These are phyloP conservation scores for Neosilurus mollespiculum DNA, from an alignment of 2,797 vertebrate genomes.

Conservation along the genomic window DNA sequence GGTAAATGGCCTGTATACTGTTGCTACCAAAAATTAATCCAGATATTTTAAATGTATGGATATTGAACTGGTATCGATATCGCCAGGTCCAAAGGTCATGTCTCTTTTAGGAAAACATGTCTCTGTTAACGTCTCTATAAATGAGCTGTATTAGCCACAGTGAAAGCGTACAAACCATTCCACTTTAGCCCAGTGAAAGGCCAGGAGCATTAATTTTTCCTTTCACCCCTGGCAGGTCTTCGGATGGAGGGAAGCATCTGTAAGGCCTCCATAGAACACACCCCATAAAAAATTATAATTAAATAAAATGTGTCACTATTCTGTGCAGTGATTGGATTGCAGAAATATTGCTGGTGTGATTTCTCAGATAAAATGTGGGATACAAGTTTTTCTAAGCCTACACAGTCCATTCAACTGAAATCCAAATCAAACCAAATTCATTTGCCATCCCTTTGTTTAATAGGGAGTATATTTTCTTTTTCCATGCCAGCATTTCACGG, in stretches of 20 bases:
- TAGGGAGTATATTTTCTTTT: neutral
- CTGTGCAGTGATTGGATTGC: neutral
- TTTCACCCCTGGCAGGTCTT: neutral
- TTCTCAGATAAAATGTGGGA: neutral
- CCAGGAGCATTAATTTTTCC: neutral
- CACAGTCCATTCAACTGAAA: neutral
- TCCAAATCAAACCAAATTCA: neutral
- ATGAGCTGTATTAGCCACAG: slow-evolving; percentile 24
- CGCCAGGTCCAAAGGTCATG: too few relatives aligned
- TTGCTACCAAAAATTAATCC: too few relatives aligned
- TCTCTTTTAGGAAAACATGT: too few relatives aligned
- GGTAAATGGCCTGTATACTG: too few relatives aligned
- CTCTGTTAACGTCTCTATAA: too few relatives aligned
- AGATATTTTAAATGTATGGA: too few relatives aligned
- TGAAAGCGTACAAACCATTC: slow-evolving; percentile 26
- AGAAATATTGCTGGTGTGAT: neutral
- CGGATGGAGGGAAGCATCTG: neutral
- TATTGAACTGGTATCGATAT: too few relatives aligned
- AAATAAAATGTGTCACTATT: neutral
- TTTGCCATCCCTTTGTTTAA: neutral
- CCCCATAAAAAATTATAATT: neutral
- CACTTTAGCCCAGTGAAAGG: neutral
- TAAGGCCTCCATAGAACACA: too few relatives aligned
- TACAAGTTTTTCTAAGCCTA: neutral
- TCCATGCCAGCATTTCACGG: neutral